phyloP scores from a whole-genome alignment of 2,888 invertebrate species.

The Cybosia mesomella region DNA sequence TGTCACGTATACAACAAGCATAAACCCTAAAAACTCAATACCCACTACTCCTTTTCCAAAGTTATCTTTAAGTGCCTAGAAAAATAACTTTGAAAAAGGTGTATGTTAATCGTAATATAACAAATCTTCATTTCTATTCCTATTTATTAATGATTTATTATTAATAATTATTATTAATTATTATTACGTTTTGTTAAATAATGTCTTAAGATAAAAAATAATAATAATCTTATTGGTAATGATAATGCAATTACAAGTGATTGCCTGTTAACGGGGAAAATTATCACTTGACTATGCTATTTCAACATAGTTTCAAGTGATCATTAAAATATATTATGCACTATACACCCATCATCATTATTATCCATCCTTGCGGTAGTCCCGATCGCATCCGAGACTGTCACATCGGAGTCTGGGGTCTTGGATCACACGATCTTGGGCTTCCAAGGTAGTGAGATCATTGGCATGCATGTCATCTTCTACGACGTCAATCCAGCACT shows the following conservation, averaged over 20 bases:
- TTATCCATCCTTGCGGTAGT: too few relatives aligned
- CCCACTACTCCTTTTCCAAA: too few relatives aligned
- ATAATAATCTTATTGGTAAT: neutral
- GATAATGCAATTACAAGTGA: constrained; percentile 4
- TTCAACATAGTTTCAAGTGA: neutral
- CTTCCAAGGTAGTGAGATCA: too few relatives aligned
- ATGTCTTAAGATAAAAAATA: neutral
- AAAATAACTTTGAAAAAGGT: too few relatives aligned
- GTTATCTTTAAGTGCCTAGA: too few relatives aligned
- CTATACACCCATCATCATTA: neutral
- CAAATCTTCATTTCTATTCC: neutral
- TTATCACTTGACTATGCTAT: neutral
- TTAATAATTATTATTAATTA: neutral
- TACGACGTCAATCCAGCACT: too few relatives aligned
- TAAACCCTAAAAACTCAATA: too few relatives aligned
- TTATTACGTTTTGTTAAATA: neutral
- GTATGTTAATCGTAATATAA: neutral
- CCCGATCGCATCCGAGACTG: too few relatives aligned
- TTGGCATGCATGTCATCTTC: too few relatives aligned
- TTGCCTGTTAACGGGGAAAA: neutral
- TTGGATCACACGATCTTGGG: too few relatives aligned
- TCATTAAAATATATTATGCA: neutral
- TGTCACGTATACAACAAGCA: too few relatives aligned
- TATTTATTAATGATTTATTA: neutral
- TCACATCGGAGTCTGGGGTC: too few relatives aligned